phyloP scores from a whole-genome alignment of 2,888 invertebrate species.

The Allacma fusca region DNA sequence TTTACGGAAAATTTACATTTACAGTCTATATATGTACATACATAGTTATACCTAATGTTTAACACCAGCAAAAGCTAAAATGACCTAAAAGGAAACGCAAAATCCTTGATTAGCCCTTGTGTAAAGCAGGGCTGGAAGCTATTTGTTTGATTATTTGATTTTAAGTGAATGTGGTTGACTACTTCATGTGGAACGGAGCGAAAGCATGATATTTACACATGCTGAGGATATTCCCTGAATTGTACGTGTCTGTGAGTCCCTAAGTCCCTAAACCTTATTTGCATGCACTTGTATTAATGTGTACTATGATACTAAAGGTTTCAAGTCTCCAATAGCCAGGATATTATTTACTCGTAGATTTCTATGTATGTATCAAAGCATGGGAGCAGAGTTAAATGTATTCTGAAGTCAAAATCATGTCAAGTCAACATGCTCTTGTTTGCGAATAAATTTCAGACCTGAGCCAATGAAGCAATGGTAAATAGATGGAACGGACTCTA shows the following conservation, averaged over 20 bases:
- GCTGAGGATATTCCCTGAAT: no score
- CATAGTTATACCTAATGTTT: neutral
- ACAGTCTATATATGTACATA: neutral
- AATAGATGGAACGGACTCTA: neutral
- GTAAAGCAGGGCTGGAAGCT: neutral
- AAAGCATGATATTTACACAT: neutral
- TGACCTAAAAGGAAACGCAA: neutral
- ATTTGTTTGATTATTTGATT: slow-evolving; percentile 9
- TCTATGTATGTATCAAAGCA: no score
- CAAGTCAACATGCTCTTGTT: slow-evolving; percentile 4
- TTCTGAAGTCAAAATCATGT: slow-evolving; percentile 1
- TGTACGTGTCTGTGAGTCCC: no score
- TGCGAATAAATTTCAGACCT: neutral
- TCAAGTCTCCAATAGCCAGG: no score
- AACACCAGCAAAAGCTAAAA: neutral
- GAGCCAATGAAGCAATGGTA: neutral
- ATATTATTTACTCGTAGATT: no score
- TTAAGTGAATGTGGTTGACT: slow-evolving; percentile 1
- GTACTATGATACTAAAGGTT: no score
- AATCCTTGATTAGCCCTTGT: neutral
- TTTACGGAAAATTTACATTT: no score
- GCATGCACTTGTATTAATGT: no score
- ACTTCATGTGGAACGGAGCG: neutral
- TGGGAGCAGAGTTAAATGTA: neutral
- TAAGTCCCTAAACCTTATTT: no score